Evolutionary conservation across 2,113 vertebrate genomes (phyloP).

Genomic region (Hucho hucho): DNA sequence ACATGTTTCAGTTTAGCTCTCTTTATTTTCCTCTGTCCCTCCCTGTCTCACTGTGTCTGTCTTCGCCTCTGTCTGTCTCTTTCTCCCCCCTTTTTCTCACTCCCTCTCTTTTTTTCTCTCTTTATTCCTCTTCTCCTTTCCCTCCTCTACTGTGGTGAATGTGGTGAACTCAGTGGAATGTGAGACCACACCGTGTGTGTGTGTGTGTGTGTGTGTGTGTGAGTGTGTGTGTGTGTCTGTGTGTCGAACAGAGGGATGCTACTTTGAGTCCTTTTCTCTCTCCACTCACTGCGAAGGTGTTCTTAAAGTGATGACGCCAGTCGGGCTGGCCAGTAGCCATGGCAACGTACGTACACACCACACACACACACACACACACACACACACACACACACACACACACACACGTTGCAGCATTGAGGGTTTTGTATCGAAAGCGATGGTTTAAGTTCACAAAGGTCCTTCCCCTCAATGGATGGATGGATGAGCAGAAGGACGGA

Average conservation of each 20-base stretch:
- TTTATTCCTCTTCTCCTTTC: conserved; percentile 10
- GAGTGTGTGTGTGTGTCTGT: conserved; percentile 18
- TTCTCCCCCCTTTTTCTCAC: neutral
- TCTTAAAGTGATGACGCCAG: conserved; percentile 69
- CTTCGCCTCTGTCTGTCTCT: conserved; percentile 18
- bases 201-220: conserved; percentile 24
- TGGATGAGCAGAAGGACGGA: too few species aligned
- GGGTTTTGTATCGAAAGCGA: neutral
- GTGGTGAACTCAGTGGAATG: conserved; percentile 55
- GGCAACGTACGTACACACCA: conserved; percentile 27
- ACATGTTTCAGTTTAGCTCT: neutral
- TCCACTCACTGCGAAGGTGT: conserved; percentile 63
- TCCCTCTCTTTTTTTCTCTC: conserved; percentile 4
- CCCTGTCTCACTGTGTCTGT: conserved; percentile 2
- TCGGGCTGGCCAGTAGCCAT: conserved; percentile 50
- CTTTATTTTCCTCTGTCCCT: neutral
- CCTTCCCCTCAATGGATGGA: conserved; percentile 16
- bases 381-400: too few species aligned
- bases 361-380: too few species aligned
- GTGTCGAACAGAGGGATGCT: conserved; percentile 36
- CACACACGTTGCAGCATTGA: neutral
- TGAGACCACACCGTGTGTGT: conserved; percentile 44
- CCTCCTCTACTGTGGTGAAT: conserved; percentile 20
- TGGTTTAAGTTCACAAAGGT: neutral
- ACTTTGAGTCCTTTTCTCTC: conserved; percentile 48